A percentile compares a stretch with the other conserved stretches of the same genome.
Conservation (phyloP, 2,888 invertebrate genomes). For the Tenthredo livida region DNA sequence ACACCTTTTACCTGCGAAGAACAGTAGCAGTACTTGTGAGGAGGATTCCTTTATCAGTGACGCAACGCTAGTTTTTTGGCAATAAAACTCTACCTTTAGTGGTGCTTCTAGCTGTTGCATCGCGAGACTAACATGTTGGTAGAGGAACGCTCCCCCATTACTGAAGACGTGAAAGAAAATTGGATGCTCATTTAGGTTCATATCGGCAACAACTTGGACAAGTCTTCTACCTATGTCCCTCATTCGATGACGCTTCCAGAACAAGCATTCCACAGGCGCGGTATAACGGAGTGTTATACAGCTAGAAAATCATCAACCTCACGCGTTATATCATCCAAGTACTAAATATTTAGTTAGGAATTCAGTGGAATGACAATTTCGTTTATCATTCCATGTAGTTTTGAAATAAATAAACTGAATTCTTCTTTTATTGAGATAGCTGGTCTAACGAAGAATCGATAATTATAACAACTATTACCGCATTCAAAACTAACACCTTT, state of each 20-base stretch:
- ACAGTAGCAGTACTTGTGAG: background rate
- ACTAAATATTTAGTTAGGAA: background rate
- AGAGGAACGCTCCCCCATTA: conserved; percentile 87
- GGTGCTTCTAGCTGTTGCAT: conserved; percentile 80
- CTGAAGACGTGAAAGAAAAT: conserved; percentile 88
- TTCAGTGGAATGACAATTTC: no score
- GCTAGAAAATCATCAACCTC: conserved; percentile 75
- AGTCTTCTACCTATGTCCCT: conserved; percentile 83
- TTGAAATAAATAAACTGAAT: background rate
- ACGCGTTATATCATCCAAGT: background rate
- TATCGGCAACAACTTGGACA: conserved; percentile 83
- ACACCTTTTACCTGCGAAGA: conserved; percentile 81
- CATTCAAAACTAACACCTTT: background rate
- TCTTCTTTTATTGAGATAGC: background rate
- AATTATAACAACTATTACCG: background rate
- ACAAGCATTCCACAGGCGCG: conserved; percentile 84
- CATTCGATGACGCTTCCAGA: conserved; percentile 83
- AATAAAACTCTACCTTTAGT: conserved; percentile 76
- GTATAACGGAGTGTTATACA: conserved; percentile 87
- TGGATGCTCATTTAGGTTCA: conserved; percentile 85
- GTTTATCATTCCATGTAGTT: background rate
- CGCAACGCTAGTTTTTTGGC: background rate
- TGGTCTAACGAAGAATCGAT: background rate
- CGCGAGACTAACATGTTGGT: conserved; percentile 84
- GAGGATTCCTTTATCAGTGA: background rate